phyloP scores from a whole-genome alignment of 2,113 vertebrate species.

The Urocolius indicus region DNA sequence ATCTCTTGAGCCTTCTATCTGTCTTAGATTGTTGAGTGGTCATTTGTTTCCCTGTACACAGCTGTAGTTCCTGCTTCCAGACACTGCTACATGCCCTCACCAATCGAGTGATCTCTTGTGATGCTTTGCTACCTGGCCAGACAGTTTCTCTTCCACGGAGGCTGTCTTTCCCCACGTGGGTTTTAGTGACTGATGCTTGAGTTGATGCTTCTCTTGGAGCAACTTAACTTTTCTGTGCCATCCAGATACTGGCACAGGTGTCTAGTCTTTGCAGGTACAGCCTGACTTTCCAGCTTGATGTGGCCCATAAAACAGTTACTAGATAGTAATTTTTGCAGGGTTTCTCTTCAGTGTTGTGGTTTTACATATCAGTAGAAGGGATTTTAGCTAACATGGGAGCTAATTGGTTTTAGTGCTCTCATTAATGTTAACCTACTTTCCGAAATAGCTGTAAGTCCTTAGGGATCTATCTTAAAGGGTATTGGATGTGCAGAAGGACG shows the following conservation, averaged over 20 bases:
- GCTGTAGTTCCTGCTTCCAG: not conserved
- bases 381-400: not conserved
- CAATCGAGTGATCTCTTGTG: too few relatives aligned
- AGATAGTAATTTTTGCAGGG: not conserved
- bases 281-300: not conserved
- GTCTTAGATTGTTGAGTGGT: not conserved
- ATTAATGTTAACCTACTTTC: conserved; percentile 71
- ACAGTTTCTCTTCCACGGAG: not conserved
- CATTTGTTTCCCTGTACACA: not conserved
- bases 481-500: not conserved
- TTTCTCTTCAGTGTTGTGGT: not conserved
- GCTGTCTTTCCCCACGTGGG: not conserved
- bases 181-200: not conserved
- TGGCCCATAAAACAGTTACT: not conserved
- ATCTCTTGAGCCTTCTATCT: too few relatives aligned
- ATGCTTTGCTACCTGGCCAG: not conserved
- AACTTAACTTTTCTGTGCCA: not conserved
- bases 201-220: not conserved
- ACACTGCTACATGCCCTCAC: not conserved
- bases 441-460: conserved; percentile 42
- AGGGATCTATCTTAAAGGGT: conserved; percentile 28
- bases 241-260: not conserved
- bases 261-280: not conserved
- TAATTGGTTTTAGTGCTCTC: conserved; percentile 70
- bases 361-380: not conserved